Conservation (phyloP, 2,888 invertebrate genomes). For the Amphipoea oculea region DNA sequence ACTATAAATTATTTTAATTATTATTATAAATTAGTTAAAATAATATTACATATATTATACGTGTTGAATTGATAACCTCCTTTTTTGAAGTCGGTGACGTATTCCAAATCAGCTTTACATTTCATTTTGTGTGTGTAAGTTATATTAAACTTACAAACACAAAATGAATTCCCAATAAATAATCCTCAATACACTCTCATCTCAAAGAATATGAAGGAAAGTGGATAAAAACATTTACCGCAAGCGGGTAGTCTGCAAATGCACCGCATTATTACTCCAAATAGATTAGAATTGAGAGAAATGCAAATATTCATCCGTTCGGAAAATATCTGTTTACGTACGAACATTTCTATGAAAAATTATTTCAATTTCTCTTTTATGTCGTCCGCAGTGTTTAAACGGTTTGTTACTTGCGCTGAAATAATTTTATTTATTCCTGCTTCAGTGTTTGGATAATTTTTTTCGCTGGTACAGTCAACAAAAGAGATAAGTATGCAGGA, state of each 20-base stretch:
- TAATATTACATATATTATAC: too few relatives aligned
- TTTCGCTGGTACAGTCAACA: background rate
- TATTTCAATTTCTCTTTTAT: constrained; percentile 39
- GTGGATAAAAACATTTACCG: constrained; percentile 16
- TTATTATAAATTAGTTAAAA: too few relatives aligned
- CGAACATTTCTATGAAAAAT: constrained; percentile 16
- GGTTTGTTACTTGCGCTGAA: constrained; percentile 11
- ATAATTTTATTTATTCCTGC: constrained; percentile 17
- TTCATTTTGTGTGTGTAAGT: too few relatives aligned
- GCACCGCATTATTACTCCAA: constrained; percentile 50
- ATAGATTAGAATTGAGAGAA: constrained; percentile 37
- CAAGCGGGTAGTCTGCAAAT: constrained; percentile 22
- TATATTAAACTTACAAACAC: background rate
- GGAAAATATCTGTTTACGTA: constrained; percentile 52
- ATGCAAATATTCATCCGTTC: constrained; percentile 34
- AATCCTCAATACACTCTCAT: constrained; percentile 5
- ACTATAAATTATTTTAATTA: too few relatives aligned
- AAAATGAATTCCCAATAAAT: background rate
- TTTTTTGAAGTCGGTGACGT: too few relatives aligned
- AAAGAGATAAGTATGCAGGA: too few relatives aligned
- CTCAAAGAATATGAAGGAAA: constrained; percentile 29
- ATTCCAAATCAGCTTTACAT: background rate
- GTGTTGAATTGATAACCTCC: too few relatives aligned
- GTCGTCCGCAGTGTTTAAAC: constrained; percentile 25
- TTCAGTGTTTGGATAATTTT: background rate